Evolutionary conservation across 2,888 invertebrate species (phyloP), one percentile per base, ranked within the genome.

Genomic region (Harpalus rubripes): DNA sequence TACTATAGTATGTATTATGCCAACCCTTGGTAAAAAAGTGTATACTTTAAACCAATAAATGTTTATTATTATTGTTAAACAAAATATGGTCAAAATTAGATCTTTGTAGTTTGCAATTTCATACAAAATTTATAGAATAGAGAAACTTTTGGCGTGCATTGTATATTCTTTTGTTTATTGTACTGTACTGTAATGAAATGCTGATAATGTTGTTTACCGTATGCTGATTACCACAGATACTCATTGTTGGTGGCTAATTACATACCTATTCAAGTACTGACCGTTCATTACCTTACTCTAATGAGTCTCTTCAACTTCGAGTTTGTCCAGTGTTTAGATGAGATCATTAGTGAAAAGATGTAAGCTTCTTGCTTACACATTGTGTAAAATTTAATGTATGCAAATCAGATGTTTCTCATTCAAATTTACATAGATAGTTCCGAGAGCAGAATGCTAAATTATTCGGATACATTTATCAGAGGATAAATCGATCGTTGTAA

Each of bases 291-390:
- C 44, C 10, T 5, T 52, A 52, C 44, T 52, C 44, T 52, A 52
- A 52, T 12, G 44, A 10, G 5, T 6, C 44, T 8, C 44, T 12
- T 8, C 44, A 52, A 52, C 44, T 52, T 52, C 10, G 44, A 52
- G 44, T 52, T 52, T 52, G 44, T 7, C 6, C 44, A 52, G 44
- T 52, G 44, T 8, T 52, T 52, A 52, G 44, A 52, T 12, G 44
- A 12, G 44, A 52, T 10, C 44, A 10, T 52, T 52, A 52, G 44
- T 12, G 44, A 52, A 52, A 52, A 52, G 44, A 52, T 52, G 44
- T 52, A 52, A 52, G 44, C 44, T 52, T 52, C 44, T 10, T 52
- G 44, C 44, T 52, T 52, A 52, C 44, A 52, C 44, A 52, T 52
- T 52, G 44, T 44, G 0, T 44, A 44, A 44, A 2, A 44, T 44